phyloP scores from a whole-genome alignment of 2,113 vertebrate species.

The Ovis canadensis region DNA sequence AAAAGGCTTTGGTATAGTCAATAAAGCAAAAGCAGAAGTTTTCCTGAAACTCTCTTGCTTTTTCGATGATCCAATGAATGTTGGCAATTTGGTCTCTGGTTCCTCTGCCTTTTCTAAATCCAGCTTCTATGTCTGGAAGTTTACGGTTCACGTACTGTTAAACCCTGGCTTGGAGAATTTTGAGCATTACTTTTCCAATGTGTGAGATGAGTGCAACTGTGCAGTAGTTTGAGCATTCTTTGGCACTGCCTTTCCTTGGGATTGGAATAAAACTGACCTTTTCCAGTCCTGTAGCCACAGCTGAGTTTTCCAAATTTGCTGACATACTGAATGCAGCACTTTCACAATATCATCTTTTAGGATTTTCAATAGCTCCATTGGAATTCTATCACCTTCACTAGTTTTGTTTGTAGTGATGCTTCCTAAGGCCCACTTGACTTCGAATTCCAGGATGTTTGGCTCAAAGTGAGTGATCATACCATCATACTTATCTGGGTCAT shows the following conservation, averaged over 20 bases:
- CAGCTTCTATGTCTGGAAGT: background rate
- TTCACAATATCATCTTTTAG: background rate
- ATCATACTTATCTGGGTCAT: background rate
- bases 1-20: background rate
- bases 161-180: background rate
- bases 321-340: background rate
- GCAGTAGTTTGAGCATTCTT: background rate
- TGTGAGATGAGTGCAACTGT: background rate
- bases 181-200: background rate
- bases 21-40: background rate
- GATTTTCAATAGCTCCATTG: background rate
- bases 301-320: background rate
- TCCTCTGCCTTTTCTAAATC: background rate
- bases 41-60: background rate
- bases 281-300: background rate
- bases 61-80: background rate
- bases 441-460: background rate
- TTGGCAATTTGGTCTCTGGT: background rate
- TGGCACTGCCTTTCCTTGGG: background rate
- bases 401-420: background rate
- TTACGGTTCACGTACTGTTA: rapidly evolving
- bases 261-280: background rate
- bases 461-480: background rate
- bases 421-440: background rate
- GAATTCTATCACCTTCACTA: background rate